Conservation (phyloP, 2,797 vertebrate genomes). For the Brotula barbata region DNA sequence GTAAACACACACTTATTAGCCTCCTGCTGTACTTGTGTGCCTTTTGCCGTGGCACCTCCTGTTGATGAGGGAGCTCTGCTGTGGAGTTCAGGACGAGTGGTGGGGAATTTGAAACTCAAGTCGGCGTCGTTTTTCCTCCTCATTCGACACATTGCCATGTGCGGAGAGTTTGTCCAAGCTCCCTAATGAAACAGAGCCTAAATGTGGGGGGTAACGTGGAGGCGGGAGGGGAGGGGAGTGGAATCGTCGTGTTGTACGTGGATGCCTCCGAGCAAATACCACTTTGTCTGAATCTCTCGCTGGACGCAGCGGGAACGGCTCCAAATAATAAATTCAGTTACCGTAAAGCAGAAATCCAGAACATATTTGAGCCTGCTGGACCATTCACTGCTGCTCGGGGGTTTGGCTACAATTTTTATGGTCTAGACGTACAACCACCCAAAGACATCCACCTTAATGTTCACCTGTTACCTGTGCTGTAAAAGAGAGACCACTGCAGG, state of each 20-base stretch:
- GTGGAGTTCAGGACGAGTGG: conserved; percentile 55
- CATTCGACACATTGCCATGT: conserved; percentile 58
- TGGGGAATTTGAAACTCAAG: conserved; percentile 62
- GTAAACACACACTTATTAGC: conserved; percentile 67
- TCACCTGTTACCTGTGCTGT: conserved; percentile 55
- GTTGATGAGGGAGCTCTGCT: conserved; percentile 53
- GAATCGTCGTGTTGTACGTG: conserved; percentile 13
- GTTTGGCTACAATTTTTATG: conserved; percentile 34
- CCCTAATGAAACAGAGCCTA: conserved; percentile 41
- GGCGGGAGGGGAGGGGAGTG: not conserved
- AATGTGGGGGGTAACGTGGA: conserved; percentile 14
- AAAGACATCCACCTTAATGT: conserved; percentile 22
- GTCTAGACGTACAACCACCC: conserved; percentile 32
- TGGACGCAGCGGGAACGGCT: conserved; percentile 32
- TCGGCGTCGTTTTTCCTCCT: conserved; percentile 42
- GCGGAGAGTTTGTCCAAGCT: conserved; percentile 58
- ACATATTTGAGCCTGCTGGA: conserved; percentile 29
- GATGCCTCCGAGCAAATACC: conserved; percentile 35
- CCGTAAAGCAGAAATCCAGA: conserved; percentile 56
- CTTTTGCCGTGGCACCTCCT: conserved; percentile 69
- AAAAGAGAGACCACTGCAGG: conserved; percentile 17
- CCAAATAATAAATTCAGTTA: conserved; percentile 54
- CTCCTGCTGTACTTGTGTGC: conserved; percentile 57
- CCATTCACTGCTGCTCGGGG: conserved; percentile 39
- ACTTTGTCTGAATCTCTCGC: conserved; percentile 29